Base-by-base conservation (phyloP, 2,113 vertebrate genomes). In the Ptilonorhynchus violaceus region DNA sequence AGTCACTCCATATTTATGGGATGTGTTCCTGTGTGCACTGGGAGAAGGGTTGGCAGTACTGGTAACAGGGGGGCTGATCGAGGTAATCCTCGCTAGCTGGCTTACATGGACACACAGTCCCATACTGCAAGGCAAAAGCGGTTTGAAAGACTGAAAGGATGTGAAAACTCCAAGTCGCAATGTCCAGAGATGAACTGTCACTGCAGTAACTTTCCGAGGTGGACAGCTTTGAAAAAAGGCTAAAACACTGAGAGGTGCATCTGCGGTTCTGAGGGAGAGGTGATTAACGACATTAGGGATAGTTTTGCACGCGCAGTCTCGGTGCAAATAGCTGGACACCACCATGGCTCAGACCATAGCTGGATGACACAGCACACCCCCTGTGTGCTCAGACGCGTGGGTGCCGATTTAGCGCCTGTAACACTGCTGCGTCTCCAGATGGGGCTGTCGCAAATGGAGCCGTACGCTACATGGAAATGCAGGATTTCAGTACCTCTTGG, bases 361-460 rank as follows among this genome's bases (percentile, higher is more conserved):
- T 52, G 39, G 39, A 8, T 14, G 25, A 25, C 3, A 14, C 9
- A 39, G 13, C 22, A 24, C 2, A 0, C 3, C 18, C 21, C 8
- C 27, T 24, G 44, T 1, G 18, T 2, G 37, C 78, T 44, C 14
- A 33, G 12, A 35, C 0, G 1, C 2, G 20, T 7, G 64, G 46
- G 28, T 35, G 60, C 60, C 37, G 33, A 18, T 67, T 50, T 10
- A 74, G 37, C 37, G 60, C 56, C 77, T 87, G 59, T 63, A 68
- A 59, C 35, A 3, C 31, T 37, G 22, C 49, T 8, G 33, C 6
- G 24, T 78, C 81, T 91, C 60, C 95, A 93, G 88, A 41, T 39
- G 44, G 70, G 76, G 90, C 88, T 94, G 55, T 19, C 49, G 49
- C 66, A 52, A 82, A 90, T 23, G 50, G 56, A 79, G 49, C 41